phyloP scores from a whole-genome alignment of 2,113 vertebrate genomes.

The Platysternon megacephalum region DNA sequence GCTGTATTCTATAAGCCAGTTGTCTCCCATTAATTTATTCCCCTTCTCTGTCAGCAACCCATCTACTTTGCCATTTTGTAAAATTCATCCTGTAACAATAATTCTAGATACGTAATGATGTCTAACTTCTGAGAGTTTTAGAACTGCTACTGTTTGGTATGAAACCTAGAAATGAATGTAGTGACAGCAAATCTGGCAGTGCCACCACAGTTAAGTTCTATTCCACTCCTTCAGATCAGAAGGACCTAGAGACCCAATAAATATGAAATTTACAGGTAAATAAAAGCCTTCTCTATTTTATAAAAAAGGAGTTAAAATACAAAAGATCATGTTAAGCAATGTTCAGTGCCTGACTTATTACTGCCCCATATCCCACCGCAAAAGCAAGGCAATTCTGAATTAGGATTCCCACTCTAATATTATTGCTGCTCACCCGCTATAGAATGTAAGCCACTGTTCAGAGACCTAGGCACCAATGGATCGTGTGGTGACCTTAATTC shows the following conservation, averaged over 20 bases:
- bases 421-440: constrained; percentile 67
- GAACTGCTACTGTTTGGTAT: constrained; percentile 57
- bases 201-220: constrained; percentile 27
- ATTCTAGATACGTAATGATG: not conserved
- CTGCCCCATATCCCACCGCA: constrained; percentile 55
- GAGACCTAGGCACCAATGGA: constrained; percentile 57
- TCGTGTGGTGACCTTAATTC: constrained; percentile 49
- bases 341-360: constrained; percentile 66
- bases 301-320: constrained; percentile 63
- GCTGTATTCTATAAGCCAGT: constrained; percentile 47
- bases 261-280: constrained; percentile 14
- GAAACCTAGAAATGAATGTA: constrained; percentile 34
- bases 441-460: constrained; percentile 57
- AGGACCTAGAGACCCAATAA: constrained; percentile 6
- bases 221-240: constrained; percentile 15
- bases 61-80: constrained; percentile 19
- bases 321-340: constrained; percentile 23
- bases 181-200: constrained; percentile 37
- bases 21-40: constrained; percentile 52
- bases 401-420: constrained; percentile 34
- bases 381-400: constrained; percentile 21
- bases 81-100: constrained; percentile 14
- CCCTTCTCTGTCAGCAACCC: constrained; percentile 45
- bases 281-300: constrained; percentile 16
- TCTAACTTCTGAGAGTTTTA: constrained; percentile 22